phyloP scores from a whole-genome alignment of 1,140 invertebrate genomes.

The Cepaea nemoralis region DNA sequence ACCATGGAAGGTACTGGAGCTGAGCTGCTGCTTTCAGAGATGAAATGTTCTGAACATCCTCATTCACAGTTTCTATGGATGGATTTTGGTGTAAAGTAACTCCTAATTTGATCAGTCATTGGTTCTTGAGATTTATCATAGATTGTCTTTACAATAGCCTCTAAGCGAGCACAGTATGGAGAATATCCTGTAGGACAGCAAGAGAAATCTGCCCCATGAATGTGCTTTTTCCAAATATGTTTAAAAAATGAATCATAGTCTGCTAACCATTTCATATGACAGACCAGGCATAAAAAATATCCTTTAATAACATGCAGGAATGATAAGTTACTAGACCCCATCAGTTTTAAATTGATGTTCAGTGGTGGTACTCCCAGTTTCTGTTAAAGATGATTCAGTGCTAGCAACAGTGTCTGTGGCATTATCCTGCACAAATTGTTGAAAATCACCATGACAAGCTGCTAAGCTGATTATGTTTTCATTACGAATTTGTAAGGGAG shows the following conservation, averaged over 20 bases:
- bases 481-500: neutral
- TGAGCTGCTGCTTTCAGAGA: neutral
- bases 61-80: neutral
- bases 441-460: neutral
- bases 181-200: constrained; percentile 18
- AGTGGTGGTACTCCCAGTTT: neutral
- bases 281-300: neutral
- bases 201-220: neutral
- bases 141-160: neutral
- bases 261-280: neutral
- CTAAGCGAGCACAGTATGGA: neutral
- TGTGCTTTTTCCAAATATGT: constrained; percentile 15
- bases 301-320: constrained; percentile 1
- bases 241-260: constrained; percentile 7
- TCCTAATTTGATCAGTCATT: neutral
- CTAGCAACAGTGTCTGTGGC: neutral
- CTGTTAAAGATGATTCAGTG: neutral
- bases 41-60: neutral
- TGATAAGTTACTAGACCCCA: neutral
- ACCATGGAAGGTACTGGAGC: neutral
- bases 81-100: neutral
- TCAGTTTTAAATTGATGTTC: neutral
- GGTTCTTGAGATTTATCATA: neutral
- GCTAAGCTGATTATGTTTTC: neutral
- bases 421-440: neutral